These are phyloP conservation scores for Phrynocephalus vlangalii DNA, from an alignment of 2,797 vertebrate genomes.

Conservation along the genomic window DNA sequence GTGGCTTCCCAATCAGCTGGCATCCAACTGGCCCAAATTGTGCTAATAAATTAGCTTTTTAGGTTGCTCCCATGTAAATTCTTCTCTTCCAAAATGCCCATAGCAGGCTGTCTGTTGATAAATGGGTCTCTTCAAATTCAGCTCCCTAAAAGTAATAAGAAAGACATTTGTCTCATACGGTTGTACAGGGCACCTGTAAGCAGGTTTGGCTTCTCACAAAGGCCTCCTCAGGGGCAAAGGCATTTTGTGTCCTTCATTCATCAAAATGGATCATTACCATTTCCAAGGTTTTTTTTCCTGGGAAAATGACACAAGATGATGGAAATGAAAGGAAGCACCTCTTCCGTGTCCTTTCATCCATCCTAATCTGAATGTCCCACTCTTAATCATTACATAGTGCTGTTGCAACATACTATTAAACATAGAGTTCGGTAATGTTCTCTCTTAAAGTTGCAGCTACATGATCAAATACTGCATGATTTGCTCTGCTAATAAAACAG, in stretches of 20 bases:
- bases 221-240: neutral
- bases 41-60: constrained; percentile 72
- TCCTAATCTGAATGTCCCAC: too few relatives aligned
- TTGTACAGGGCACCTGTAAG: neutral
- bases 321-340: too few relatives aligned
- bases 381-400: neutral
- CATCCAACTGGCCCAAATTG: neutral
- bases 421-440: too few relatives aligned
- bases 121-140: constrained; percentile 81
- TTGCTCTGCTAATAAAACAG: too few relatives aligned
- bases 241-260: too few relatives aligned
- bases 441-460: too few relatives aligned
- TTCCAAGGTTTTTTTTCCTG: too few relatives aligned
- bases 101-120: constrained; percentile 82
- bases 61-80: constrained; percentile 84
- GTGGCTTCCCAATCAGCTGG: neutral
- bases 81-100: constrained; percentile 83
- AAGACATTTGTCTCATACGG: neutral
- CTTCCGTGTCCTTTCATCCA: too few relatives aligned
- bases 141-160: constrained; percentile 72
- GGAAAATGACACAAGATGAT: too few relatives aligned
- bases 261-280: too few relatives aligned
- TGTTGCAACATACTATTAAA: neutral
- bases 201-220: neutral
- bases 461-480: too few relatives aligned